Evolutionary conservation across 2,113 vertebrate genomes (phyloP).

Genomic region (Gracilinanus agilis): DNA sequence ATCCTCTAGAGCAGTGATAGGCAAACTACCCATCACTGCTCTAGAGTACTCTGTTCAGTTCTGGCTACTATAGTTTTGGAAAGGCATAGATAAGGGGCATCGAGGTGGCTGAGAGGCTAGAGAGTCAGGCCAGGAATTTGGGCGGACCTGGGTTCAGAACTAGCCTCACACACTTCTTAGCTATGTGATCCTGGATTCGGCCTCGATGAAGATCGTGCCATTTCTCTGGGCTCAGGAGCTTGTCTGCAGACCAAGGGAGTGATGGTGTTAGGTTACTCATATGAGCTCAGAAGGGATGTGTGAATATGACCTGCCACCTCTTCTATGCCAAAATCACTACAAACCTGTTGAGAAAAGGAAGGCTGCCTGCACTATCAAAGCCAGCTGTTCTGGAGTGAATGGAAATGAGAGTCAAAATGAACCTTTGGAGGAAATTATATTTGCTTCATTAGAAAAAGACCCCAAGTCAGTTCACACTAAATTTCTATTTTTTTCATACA

Average conservation of each 20-base stretch:
- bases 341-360: background rate
- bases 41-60: background rate
- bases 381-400: background rate
- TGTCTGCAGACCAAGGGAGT: background rate
- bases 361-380: background rate
- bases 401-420: background rate
- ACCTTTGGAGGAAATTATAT: background rate
- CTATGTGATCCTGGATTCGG: background rate
- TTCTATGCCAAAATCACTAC: background rate
- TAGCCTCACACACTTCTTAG: no score
- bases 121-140: no score
- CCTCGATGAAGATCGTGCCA: background rate
- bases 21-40: no score
- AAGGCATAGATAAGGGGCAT: no score
- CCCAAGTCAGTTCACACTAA: background rate
- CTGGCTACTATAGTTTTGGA: background rate
- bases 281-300: background rate
- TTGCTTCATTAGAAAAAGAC: background rate
- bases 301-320: conserved; percentile 1
- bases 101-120: no score
- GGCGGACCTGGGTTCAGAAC: no score
- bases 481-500: background rate
- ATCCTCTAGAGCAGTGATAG: no score
- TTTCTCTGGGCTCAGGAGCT: background rate
- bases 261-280: background rate